phyloP scores from a whole-genome alignment of 2,888 invertebrate genomes.

The Meiosimyza platycephala region DNA sequence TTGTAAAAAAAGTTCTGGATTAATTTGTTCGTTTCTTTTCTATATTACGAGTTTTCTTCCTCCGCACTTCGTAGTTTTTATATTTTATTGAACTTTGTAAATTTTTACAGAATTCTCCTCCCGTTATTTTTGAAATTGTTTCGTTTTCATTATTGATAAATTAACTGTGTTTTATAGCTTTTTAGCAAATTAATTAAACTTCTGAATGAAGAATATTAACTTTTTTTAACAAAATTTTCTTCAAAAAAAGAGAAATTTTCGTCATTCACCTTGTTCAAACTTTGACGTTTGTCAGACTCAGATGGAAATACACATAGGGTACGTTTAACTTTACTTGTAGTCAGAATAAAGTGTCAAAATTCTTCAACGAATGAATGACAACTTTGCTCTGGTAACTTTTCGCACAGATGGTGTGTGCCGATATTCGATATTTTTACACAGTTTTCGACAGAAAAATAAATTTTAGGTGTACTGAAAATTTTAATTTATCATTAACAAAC shows the following conservation, averaged over 20 bases:
- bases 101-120: neutral
- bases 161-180: no score
- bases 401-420: neutral
- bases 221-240: constrained; percentile 20
- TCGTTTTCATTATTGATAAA: no score
- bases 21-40: neutral
- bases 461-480: no score
- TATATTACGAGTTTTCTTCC: constrained; percentile 8
- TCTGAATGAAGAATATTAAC: neutral
- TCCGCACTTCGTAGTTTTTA: constrained; percentile 12
- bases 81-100: neutral
- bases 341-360: no score
- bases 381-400: no score
- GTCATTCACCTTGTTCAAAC: constrained; percentile 38
- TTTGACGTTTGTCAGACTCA: constrained; percentile 42
- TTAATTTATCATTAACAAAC: no score
- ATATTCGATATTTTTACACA: neutral
- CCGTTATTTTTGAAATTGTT: no score
- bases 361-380: no score
- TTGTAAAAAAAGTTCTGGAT: constrained; percentile 23
- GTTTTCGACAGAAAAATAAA: no score
- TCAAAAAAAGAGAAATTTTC: constrained; percentile 45
- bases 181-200: no score
- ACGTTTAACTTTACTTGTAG: neutral
- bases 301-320: constrained; percentile 18